A percentile compares a stretch with the other conserved stretches of the same genome.
Evolutionary conservation across 2,888 invertebrate species (phyloP).

Genomic region (Eumerus sabulonum): DNA sequence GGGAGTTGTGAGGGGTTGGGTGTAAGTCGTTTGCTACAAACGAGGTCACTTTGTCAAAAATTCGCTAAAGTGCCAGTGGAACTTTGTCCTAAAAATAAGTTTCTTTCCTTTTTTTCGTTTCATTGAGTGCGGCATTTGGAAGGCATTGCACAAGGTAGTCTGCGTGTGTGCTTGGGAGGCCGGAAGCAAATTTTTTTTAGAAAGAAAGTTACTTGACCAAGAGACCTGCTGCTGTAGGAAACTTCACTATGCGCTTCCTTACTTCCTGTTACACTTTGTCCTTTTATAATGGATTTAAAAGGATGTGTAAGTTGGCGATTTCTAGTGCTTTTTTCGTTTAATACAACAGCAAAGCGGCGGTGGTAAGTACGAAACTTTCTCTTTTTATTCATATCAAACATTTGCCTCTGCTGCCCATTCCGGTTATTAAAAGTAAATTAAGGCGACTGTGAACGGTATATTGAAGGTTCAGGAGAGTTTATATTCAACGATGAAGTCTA

Average conservation of each 20-base stretch:
- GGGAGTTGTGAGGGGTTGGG: not conserved
- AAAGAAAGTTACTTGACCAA: conserved; percentile 43
- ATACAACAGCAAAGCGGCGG: not conserved
- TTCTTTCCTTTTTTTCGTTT: too few species aligned
- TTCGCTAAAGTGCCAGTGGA: conserved; percentile 35
- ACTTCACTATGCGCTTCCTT: conserved; percentile 49
- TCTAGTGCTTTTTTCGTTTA: conserved; percentile 1
- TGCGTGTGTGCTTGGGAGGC: not conserved
- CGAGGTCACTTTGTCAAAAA: conserved; percentile 51
- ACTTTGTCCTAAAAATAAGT: conserved; percentile 47
- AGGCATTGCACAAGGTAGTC: too few species aligned
- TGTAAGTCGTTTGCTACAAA: conserved; percentile 32
- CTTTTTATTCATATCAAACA: not conserved
- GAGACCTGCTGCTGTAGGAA: conserved; percentile 9
- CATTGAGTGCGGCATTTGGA: conserved; percentile 29
- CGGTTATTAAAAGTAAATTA: conserved; percentile 34
- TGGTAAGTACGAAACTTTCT: conserved; percentile 4
- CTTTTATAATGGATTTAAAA: conserved; percentile 29
- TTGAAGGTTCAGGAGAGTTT: too few species aligned
- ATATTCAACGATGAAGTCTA: too few species aligned
- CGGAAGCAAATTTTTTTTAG: conserved; percentile 10
- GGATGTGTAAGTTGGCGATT: conserved; percentile 17
- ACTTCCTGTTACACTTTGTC: conserved; percentile 38
- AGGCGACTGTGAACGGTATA: too few species aligned
- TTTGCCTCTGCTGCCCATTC: not conserved